phyloP scores from a whole-genome alignment of 2,797 vertebrate species.

The Sebastes taczanowskii region DNA sequence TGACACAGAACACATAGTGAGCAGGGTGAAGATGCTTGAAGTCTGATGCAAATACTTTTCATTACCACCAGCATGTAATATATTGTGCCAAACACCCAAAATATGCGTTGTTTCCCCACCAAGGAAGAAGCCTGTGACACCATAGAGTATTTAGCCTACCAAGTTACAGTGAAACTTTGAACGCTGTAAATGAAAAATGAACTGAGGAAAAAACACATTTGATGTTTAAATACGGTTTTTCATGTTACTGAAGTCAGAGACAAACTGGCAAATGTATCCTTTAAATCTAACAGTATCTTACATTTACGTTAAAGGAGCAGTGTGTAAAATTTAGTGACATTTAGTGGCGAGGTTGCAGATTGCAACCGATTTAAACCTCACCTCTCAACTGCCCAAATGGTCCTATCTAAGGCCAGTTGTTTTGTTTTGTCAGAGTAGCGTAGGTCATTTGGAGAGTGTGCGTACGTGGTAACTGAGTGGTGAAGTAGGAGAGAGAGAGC shows the following conservation, averaged over 20 bases:
- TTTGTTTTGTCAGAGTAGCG: no score
- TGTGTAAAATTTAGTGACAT: no score
- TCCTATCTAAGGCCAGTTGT: no score
- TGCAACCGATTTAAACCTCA: no score
- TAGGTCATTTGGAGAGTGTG: no score
- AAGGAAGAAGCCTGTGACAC: neutral
- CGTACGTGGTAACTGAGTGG: no score
- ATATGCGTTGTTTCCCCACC: neutral
- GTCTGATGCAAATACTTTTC: neutral
- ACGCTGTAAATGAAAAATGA: neutral
- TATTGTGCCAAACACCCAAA: no score
- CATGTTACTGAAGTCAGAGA: neutral
- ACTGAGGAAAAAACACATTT: neutral
- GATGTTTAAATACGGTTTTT: neutral
- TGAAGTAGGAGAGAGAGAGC: no score
- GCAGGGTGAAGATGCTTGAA: neutral
- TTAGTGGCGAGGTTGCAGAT: no score
- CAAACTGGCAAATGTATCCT: neutral
- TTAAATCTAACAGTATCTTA: neutral
- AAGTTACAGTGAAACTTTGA: neutral
- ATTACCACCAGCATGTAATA: neutral
- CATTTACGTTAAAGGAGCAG: no score
- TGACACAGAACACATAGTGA: constrained; percentile 14
- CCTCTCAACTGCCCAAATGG: no score
- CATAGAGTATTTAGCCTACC: no score